These are phyloP conservation scores for Pitta sordida DNA, from an alignment of 2,113 vertebrate genomes.

Conservation along the genomic window DNA sequence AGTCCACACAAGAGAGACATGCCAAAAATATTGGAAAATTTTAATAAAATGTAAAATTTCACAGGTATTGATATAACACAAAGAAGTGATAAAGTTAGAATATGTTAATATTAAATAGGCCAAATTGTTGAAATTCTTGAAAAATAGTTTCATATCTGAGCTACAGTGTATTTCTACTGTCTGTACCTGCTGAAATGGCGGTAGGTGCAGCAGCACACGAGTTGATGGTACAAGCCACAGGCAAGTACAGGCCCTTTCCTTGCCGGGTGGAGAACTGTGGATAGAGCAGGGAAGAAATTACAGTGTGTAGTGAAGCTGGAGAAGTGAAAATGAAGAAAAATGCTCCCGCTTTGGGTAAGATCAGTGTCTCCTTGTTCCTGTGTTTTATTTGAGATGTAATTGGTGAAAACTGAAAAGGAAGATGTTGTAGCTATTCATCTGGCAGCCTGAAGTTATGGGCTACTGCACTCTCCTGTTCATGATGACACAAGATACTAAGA, in stretches of 20 bases:
- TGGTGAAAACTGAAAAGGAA: neutral
- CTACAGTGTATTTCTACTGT: neutral
- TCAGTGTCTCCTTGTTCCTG: neutral
- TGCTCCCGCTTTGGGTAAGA: neutral
- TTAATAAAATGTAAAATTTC: slow-evolving; percentile 10
- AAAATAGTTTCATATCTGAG: neutral
- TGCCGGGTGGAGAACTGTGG: no score
- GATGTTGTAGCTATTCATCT: neutral
- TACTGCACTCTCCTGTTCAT: rapidly evolving
- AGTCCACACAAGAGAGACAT: neutral
- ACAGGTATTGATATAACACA: neutral
- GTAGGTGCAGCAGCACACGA: neutral
- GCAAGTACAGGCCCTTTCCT: neutral
- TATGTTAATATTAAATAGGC: neutral
- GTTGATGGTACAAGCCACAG: neutral
- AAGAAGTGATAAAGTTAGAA: neutral
- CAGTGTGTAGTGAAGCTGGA: neutral
- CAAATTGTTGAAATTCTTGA: neutral
- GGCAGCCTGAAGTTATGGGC: neutral
- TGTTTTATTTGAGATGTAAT: neutral
- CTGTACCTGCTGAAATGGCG: neutral
- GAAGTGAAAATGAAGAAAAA: neutral
- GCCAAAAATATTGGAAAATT: neutral
- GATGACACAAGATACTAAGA: neutral
- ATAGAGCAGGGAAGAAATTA: neutral